phyloP scores from a whole-genome alignment of 2,113 vertebrate genomes.

The Calypte anna region DNA sequence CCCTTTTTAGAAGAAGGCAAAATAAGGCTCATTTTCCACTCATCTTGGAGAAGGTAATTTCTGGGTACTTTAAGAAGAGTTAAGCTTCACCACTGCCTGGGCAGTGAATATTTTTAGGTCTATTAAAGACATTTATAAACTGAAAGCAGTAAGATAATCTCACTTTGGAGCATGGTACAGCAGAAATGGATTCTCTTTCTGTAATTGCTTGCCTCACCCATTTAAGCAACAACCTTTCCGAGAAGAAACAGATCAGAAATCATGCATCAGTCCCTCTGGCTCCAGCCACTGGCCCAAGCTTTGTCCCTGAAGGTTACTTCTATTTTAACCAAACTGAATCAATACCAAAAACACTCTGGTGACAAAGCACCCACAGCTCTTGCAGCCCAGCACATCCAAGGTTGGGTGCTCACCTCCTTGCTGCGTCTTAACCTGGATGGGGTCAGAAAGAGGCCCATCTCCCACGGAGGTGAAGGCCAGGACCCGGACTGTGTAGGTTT shows the following conservation, averaged over 20 bases:
- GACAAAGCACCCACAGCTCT: background rate
- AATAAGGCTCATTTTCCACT: background rate
- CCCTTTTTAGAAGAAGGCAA: background rate
- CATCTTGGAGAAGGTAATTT: background rate
- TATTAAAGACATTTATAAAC: background rate
- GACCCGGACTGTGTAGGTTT: slow-evolving; percentile 94
- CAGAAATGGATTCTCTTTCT: background rate
- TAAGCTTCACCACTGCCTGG: background rate
- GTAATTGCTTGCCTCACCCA: background rate
- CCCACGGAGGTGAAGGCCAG: slow-evolving; percentile 97
- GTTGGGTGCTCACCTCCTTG: slow-evolving; percentile 86
- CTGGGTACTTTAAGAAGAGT: background rate
- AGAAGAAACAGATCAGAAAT: background rate
- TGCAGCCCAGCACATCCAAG: too few relatives aligned
- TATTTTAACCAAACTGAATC: background rate
- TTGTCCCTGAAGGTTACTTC: background rate
- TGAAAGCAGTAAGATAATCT: background rate
- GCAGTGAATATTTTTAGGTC: background rate
- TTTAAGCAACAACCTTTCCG: background rate
- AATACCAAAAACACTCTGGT: background rate
- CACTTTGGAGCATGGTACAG: background rate
- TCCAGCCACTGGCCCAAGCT: background rate
- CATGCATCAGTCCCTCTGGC: background rate
- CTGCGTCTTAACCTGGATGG: slow-evolving; percentile 95
- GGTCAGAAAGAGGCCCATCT: slow-evolving; percentile 94